Evolutionary conservation across 2,113 vertebrate genomes (phyloP).

Genomic region (Actenoides lindsayi): DNA sequence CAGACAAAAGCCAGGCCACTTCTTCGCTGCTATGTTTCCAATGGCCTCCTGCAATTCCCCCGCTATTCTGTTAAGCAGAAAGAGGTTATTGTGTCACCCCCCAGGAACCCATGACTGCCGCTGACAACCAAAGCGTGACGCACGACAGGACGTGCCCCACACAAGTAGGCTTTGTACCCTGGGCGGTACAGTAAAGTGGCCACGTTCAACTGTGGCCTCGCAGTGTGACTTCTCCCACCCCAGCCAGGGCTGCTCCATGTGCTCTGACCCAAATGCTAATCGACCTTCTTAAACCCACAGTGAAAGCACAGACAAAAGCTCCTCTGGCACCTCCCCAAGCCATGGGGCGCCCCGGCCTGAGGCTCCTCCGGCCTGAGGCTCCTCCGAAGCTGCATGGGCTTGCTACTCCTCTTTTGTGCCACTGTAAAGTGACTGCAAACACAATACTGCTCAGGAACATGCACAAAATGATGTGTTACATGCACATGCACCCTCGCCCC

Average conservation of each 20-base stretch:
- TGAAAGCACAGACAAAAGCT: not conserved
- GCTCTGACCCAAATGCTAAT: conserved; percentile 19
- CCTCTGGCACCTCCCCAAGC: not conserved
- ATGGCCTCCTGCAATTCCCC: not conserved
- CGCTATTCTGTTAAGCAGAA: not conserved
- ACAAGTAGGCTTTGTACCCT: not conserved
- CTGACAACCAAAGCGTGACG: conserved; percentile 7
- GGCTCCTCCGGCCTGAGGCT: not conserved
- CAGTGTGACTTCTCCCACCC: conserved; percentile 6
- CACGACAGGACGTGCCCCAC: not conserved
- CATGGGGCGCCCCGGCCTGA: rapidly evolving
- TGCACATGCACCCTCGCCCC: not conserved
- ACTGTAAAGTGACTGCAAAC: not conserved
- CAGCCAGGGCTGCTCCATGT: not conserved
- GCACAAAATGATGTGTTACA: rapidly evolving
- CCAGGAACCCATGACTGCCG: not conserved
- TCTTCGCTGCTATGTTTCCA: not conserved
- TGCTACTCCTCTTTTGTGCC: not conserved
- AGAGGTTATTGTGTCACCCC: conserved; percentile 26
- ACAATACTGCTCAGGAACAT: rapidly evolving
- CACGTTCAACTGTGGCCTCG: conserved; percentile 2
- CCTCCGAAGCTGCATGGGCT: not conserved
- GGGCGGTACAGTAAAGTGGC: not conserved
- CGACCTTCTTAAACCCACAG: not conserved
- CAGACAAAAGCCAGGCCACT: not conserved